phyloP scores from a whole-genome alignment of 2,888 invertebrate species.

The Pseudococcus viburni region DNA sequence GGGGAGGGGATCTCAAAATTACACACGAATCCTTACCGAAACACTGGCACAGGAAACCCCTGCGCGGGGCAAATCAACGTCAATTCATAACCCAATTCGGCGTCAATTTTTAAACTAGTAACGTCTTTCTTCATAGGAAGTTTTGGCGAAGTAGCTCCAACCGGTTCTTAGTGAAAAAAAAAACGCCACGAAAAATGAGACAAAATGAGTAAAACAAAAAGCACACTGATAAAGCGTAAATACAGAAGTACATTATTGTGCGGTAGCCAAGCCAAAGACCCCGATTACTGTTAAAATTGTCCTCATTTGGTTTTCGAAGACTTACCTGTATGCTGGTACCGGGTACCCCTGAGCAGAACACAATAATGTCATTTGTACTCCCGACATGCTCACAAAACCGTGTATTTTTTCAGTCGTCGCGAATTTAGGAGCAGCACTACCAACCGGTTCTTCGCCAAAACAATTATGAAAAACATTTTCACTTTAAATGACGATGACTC shows the following conservation, averaged over 20 bases:
- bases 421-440: slow-evolving; percentile 73
- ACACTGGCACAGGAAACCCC: slow-evolving; percentile 77
- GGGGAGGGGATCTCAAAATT: neutral
- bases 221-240: neutral
- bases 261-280: slow-evolving; percentile 19
- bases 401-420: slow-evolving; percentile 69
- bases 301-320: neutral
- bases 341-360: slow-evolving; percentile 83
- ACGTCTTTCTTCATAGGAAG: slow-evolving; percentile 69
- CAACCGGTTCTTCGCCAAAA: slow-evolving; percentile 69
- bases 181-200: slow-evolving; percentile 69
- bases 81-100: slow-evolving; percentile 20
- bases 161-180: slow-evolving; percentile 69
- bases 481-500: neutral
- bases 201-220: slow-evolving; percentile 15
- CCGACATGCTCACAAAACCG: slow-evolving; percentile 65
- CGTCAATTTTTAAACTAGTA: slow-evolving; percentile 62
- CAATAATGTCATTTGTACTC: slow-evolving; percentile 74
- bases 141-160: slow-evolving; percentile 70
- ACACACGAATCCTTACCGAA: slow-evolving; percentile 72
- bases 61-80: slow-evolving; percentile 77
- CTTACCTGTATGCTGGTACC: slow-evolving; percentile 82
- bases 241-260: slow-evolving; percentile 12
- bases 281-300: neutral
- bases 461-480: slow-evolving; percentile 49